A percentile compares a stretch with the other conserved stretches of the same genome.
Evolutionary conservation across 2,797 vertebrate genomes (phyloP).

Genomic region (Brotogeris chrysoptera): DNA sequence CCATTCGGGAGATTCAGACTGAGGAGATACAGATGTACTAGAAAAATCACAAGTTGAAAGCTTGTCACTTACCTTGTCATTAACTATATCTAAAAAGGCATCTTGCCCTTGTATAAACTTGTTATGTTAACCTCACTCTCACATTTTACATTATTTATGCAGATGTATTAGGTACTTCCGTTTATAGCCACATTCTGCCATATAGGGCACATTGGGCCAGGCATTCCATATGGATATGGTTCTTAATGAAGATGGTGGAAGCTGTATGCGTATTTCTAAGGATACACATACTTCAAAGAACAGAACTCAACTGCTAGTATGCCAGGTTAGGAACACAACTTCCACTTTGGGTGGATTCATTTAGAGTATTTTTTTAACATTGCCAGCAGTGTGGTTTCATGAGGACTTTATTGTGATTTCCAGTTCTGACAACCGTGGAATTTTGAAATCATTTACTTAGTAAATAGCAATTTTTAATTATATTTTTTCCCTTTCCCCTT

Average conservation of each 20-base stretch:
- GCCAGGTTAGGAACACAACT: background rate
- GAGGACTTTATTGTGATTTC: background rate
- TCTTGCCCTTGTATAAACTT: background rate
- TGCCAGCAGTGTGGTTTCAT: background rate
- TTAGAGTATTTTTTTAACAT: background rate
- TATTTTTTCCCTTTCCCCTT: background rate
- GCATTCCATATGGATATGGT: background rate
- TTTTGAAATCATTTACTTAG: background rate
- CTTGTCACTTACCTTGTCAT: background rate
- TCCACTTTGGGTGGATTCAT: background rate
- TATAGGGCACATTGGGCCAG: background rate
- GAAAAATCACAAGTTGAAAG: background rate
- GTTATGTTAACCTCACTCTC: background rate
- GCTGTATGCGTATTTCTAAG: background rate
- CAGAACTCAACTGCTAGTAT: background rate
- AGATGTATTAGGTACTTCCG: background rate
- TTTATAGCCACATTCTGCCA: background rate
- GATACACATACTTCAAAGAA: background rate
- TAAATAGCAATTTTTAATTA: background rate
- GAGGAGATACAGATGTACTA: accelerated
- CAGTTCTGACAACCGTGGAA: background rate
- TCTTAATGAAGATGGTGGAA: background rate
- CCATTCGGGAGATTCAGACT: background rate
- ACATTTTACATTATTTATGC: background rate
- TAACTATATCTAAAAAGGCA: background rate